Evolutionary conservation across 1,140 invertebrate species (phyloP), one percentile per base, ranked within the genome.

Genomic region (Sitobion miscanthi): DNA sequence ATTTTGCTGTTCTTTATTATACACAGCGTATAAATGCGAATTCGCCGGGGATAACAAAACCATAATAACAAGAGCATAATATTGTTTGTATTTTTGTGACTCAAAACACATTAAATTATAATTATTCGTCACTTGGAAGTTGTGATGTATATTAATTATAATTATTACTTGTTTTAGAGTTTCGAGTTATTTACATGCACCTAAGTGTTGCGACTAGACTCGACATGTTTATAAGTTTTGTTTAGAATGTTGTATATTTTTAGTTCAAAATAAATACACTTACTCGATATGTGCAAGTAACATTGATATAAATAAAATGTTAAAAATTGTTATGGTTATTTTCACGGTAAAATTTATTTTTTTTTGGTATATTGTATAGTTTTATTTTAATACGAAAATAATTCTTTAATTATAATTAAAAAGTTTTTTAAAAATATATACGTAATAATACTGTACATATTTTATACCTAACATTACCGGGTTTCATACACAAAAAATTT

Each of bases 41-140:
- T n/a, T 47, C 86, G 49, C 20, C 1, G 9, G 86, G 47, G 86
- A 87, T 87, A 49, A 87, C 47, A 87, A 6, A 49, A 87, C 30
- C 30, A 38, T 49, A 49, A 49, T 87, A 25, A 87, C 47, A 54
- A 54, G 87, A 38, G n/a, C 35, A 89, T 89, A 57, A 25, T 89
- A 89, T 38, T 54, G n/a, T 38, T 54, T 38, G 49, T 89, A 89
- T 89, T 89, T 89, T 89, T 89, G 52, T 38, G 23, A 89, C 49
- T 54, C 9, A 8, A 89, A 89, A 89, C 52, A 89, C 87, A 89
- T 89, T 89, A 89, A 89, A 89, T 57, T 89, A 57, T 42, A 52
- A 54, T 54, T 89, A 89, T 89, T 52, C 30, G 9, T 38, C 23
- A 89, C 49, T 89, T 38, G 35, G 45, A 89, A 89, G 35, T 57